Evolutionary conservation across 2,113 vertebrate genomes (phyloP), one percentile per base, ranked within the genome.

Genomic region (Thunnus maccoyii): DNA sequence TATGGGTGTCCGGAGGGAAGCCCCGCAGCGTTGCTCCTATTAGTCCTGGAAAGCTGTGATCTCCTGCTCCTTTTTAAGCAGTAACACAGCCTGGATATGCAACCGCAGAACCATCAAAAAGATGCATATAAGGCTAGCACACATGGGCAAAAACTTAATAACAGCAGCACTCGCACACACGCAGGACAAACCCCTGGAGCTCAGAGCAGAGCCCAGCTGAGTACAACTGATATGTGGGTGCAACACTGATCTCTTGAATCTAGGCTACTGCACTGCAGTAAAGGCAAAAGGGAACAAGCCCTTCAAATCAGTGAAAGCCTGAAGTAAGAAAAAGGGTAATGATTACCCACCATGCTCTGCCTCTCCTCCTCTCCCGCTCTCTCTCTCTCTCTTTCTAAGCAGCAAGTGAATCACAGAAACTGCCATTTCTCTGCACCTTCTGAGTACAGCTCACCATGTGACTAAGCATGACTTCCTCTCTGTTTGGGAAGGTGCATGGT

Each of bases 181-280:
- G 65, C 16, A 76, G 60, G 51, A 77, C 78, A 60, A 78, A 1
- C 71, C 89, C 87, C 83, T 51, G 30, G 84, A 86, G 89, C 86
- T 78, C 46, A 41, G 66, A 81, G 73, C 69, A 72, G 58, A 88
- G 73, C 78, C 76, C 80, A 63, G 79, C 85, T 82, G 75, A 86
- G 74, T 52, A 52, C 76, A 82, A 83, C 74, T 87, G 86, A 89
- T 82, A 77, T 84, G 78, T 84, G 78, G 82, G 82, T 78, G 86
- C 72, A 86, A 76, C 83, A 46, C 63, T 63, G 84, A 78, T 82
- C 73, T 87, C 61, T 56, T 0, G 56, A 89, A 90, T 86, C 84
- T 88, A 83, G 89, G 86, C 90, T 91, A 78, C 86, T 92, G 90
- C 89, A 91, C 76, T 90, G 93, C 91, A 89, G 89, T 46, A 76